Conservation (phyloP, 92 coral and sea anemone genomes). For the Epizoanthus fatuus region DNA sequence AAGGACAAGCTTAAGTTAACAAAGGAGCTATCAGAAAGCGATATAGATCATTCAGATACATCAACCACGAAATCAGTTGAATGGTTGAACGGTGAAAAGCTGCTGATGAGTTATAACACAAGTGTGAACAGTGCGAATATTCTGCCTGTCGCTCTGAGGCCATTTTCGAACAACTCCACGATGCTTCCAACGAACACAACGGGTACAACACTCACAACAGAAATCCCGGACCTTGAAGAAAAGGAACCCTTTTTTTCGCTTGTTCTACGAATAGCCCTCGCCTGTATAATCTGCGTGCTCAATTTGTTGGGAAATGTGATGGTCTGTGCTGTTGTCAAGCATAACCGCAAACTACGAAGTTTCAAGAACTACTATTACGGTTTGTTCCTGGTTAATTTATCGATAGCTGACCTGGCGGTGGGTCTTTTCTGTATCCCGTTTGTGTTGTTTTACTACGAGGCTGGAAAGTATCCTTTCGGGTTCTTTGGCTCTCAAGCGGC, state of each 20-base stretch:
- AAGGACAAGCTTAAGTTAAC: constrained; percentile 1
- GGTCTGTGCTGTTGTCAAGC: constrained; percentile 84
- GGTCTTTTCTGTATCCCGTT: constrained; percentile 85
- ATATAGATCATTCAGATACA: constrained; percentile 12
- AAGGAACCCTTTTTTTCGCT: constrained; percentile 72
- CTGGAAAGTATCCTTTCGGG: constrained; percentile 91
- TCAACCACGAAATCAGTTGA: constrained; percentile 3
- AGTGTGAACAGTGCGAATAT: neutral
- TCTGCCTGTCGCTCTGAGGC: neutral
- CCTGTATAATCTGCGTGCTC: constrained; percentile 72
- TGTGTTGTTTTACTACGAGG: constrained; percentile 83
- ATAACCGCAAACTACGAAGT: constrained; percentile 85
- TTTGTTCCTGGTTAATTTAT: constrained; percentile 79
- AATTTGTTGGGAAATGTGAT: constrained; percentile 83
- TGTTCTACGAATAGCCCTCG: constrained; percentile 69
- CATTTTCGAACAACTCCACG: neutral
- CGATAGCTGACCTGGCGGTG: constrained; percentile 89
- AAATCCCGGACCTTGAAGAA: constrained; percentile 36
- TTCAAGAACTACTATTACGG: constrained; percentile 93
- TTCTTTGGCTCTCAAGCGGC: constrained; percentile 91
- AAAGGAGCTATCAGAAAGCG: neutral
- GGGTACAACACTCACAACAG: constrained; percentile 10
- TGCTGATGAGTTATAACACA: neutral
- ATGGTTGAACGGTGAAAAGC: neutral
- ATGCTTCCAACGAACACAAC: constrained; percentile 42